Percentiles rank a stretch among this genome's conserved stretches.
These are phyloP conservation scores for Parnassius apollo DNA, from an alignment of 2,888 invertebrate genomes.

Conservation along the genomic window DNA sequence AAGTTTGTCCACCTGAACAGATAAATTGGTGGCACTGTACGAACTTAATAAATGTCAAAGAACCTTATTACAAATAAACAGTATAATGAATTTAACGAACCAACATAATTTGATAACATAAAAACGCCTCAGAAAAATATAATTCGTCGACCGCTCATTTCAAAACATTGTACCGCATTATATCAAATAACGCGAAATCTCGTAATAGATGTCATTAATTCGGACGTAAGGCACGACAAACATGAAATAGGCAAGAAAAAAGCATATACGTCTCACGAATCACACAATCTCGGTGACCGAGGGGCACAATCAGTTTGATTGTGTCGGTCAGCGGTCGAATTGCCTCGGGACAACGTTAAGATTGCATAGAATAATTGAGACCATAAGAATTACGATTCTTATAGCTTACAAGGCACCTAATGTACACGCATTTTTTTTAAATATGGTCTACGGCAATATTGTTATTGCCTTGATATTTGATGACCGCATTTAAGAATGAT, in stretches of 20 bases:
- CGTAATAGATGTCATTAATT: slow-evolving; percentile 40
- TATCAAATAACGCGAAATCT: slow-evolving; percentile 44
- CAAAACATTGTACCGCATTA: slow-evolving; percentile 33
- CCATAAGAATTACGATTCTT: slow-evolving; percentile 27
- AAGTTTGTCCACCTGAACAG: too few species aligned
- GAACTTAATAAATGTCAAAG: too few species aligned
- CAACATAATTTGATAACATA: slow-evolving; percentile 15
- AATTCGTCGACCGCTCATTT: slow-evolving; percentile 31
- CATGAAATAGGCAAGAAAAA: slow-evolving; percentile 35
- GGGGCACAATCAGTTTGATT: slow-evolving; percentile 69
- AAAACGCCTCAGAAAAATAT: slow-evolving; percentile 16
- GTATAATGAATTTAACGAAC: slow-evolving; percentile 1
- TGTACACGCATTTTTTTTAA: neutral
- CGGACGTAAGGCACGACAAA: slow-evolving; percentile 54
- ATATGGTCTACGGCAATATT: neutral
- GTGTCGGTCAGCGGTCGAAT: slow-evolving; percentile 54
- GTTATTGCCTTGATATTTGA: too few species aligned
- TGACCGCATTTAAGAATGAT: too few species aligned
- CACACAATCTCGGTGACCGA: slow-evolving; percentile 48
- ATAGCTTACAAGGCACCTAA: slow-evolving; percentile 3
- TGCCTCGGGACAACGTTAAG: slow-evolving; percentile 68
- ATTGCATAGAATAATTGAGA: slow-evolving; percentile 48
- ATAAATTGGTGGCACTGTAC: too few species aligned
- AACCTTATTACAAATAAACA: too few species aligned
- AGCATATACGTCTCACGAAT: slow-evolving; percentile 27